Conservation (phyloP, 2,797 vertebrate species). For the Hemibagrus guttatus region DNA sequence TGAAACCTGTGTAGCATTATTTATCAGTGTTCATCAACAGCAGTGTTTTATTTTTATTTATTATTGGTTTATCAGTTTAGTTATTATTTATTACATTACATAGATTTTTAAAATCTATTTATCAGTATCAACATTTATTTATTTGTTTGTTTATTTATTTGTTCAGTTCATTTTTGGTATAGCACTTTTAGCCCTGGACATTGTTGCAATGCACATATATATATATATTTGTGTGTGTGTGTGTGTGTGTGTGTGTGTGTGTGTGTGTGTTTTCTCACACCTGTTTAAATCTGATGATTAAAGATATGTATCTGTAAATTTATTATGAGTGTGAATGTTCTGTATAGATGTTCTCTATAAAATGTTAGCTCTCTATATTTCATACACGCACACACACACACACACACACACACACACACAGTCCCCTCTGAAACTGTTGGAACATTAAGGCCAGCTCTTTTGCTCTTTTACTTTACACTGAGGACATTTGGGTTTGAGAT, state of each 20-base stretch:
- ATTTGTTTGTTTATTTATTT: neutral
- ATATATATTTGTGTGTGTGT: neutral
- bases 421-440: neutral
- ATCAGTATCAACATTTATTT: neutral
- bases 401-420: neutral
- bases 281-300: neutral
- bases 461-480: neutral
- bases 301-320: conserved; percentile 7
- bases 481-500: neutral
- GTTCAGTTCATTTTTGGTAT: too few species aligned
- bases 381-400: neutral
- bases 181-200: too few species aligned
- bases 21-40: neutral
- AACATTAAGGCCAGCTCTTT: neutral
- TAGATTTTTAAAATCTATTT: neutral
- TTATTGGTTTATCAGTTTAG: neutral
- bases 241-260: neutral
- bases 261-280: neutral
- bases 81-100: neutral
- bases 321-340: neutral
- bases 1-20: neutral
- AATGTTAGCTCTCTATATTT: neutral
- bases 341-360: neutral
- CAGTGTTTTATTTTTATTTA: neutral
- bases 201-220: neutral